phyloP scores from a whole-genome alignment of 2,888 invertebrate species.

The Rhaphigaster nebulosa region DNA sequence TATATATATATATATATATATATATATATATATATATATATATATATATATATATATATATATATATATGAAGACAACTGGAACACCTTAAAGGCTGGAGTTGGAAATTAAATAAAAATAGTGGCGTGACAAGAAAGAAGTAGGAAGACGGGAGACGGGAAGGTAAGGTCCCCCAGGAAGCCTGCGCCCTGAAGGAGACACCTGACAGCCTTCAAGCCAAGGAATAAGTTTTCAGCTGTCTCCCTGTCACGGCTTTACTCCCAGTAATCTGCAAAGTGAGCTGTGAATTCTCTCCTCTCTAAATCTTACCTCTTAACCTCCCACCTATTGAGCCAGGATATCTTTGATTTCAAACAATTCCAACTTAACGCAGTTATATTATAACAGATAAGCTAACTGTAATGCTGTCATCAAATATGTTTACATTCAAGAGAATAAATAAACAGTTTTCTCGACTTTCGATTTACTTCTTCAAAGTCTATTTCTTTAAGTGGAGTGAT shows the following conservation, averaged over 20 bases:
- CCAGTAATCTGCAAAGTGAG: slow-evolving; percentile 5
- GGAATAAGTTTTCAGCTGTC: neutral
- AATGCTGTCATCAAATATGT: too few relatives aligned
- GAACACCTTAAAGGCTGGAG: neutral
- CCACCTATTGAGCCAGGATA: neutral
- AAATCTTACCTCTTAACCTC: neutral
- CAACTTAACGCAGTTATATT: neutral
- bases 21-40: too few relatives aligned
- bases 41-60: too few relatives aligned
- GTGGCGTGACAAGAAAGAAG: neutral
- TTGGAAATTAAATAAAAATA: slow-evolving; percentile 5
- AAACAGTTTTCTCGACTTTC: too few relatives aligned
- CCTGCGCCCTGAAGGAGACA: neutral
- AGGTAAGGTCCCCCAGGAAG: neutral
- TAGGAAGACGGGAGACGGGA: neutral
- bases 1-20: too few relatives aligned
- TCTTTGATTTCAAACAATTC: neutral
- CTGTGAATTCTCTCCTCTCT: neutral
- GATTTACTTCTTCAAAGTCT: too few relatives aligned
- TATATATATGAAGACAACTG: too few relatives aligned
- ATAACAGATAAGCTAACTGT: too few relatives aligned
- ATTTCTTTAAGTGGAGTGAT: too few relatives aligned
- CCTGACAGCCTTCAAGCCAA: neutral
- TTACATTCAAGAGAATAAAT: too few relatives aligned
- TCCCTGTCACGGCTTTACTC: neutral